A percentile compares a stretch with the other conserved stretches of the same genome.
These are phyloP conservation scores for Luidia sarsii DNA, from an alignment of 53 echinoderm and acorn worm genomes.

Conservation along the genomic window DNA sequence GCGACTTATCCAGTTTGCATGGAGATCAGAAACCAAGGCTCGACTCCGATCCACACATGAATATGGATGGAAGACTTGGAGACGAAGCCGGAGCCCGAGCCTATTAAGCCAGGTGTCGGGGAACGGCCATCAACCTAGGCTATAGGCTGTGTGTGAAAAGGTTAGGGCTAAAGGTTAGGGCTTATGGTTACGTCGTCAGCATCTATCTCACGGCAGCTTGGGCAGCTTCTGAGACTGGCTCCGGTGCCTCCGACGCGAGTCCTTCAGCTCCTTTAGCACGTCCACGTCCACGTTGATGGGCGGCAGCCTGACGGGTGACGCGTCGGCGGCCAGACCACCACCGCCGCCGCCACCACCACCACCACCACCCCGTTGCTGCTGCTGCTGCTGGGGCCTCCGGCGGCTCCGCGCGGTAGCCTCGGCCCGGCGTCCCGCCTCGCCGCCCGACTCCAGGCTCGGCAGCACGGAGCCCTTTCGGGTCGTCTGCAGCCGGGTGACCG, in stretches of 20 bases:
- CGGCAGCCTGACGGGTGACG: conserved; percentile 52
- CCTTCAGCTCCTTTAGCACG: conserved; percentile 67
- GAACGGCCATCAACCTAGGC: too few relatives aligned
- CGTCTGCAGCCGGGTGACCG: conserved; percentile 28
- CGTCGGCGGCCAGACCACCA: conserved; percentile 25
- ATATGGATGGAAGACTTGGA: too few relatives aligned
- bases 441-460: conserved; percentile 6
- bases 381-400: background rate
- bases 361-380: too few relatives aligned
- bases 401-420: background rate
- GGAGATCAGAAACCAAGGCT: too few relatives aligned
- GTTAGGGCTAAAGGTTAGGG: too few relatives aligned
- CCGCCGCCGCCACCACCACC: too few relatives aligned
- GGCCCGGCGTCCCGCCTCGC: conserved; percentile 17
- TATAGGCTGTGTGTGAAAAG: too few relatives aligned
- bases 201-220: conserved; percentile 56
- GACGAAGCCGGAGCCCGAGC: too few relatives aligned
- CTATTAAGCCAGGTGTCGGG: too few relatives aligned
- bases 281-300: conserved; percentile 50
- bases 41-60: too few relatives aligned
- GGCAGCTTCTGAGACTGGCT: conserved; percentile 59
- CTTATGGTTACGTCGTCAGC: too few relatives aligned
- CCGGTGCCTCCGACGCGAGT: conserved; percentile 63
- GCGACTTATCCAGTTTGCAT: too few relatives aligned
- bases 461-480: background rate